Evolutionary conservation across 2,797 vertebrate genomes (phyloP).

Genomic region (Melopsittacus undulatus): DNA sequence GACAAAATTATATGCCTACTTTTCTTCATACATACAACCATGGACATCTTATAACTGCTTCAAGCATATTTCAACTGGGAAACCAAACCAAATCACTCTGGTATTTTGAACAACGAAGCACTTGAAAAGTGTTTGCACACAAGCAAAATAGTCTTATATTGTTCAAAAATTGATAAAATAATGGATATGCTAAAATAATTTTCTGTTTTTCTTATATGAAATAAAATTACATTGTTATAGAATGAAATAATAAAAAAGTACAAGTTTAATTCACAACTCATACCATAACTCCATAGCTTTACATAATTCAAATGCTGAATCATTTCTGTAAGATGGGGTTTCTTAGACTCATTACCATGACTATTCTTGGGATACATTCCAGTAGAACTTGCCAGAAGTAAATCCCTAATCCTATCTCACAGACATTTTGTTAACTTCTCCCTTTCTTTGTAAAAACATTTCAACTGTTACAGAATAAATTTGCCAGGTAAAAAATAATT

Average conservation of each 20-base stretch:
- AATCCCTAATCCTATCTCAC: background rate
- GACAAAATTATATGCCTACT: background rate
- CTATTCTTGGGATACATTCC: background rate
- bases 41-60: background rate
- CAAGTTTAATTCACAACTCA: background rate
- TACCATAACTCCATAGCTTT: background rate
- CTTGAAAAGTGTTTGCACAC: background rate
- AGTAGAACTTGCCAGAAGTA: background rate
- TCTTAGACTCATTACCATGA: background rate
- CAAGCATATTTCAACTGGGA: background rate
- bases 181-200: constrained; percentile 13
- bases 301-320: background rate
- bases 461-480: background rate
- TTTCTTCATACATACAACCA: background rate
- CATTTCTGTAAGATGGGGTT: background rate
- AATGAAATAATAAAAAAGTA: background rate
- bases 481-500: background rate
- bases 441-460: background rate
- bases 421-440: background rate
- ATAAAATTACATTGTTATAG: constrained; percentile 24
- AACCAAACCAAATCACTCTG: background rate
- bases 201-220: constrained; percentile 30
- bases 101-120: constrained; percentile 26
- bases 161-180: background rate
- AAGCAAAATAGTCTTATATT: constrained; percentile 10